A percentile compares a stretch with the other conserved stretches of the same genome.
Evolutionary conservation across 1,140 invertebrate genomes (phyloP).

Genomic region (Geopemphigus sp.): DNA sequence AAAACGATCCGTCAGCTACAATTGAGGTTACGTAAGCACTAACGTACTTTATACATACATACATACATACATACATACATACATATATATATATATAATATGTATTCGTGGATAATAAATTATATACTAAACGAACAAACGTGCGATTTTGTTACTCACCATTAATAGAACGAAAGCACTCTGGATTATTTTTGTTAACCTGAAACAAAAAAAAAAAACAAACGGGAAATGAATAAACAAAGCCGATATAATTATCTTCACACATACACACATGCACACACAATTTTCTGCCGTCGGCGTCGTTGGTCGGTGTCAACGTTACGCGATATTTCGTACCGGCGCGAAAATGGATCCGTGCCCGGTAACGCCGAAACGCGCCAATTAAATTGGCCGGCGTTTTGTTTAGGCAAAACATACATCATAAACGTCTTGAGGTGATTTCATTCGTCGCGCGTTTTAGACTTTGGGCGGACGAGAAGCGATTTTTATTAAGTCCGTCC

Average conservation of each 20-base stretch:
- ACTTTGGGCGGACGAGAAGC: not conserved
- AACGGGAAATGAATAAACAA: not conserved
- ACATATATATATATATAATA: too few species aligned
- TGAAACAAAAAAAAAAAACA: slow-evolving; percentile 16
- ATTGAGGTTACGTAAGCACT: too few species aligned
- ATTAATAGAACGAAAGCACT: slow-evolving; percentile 49
- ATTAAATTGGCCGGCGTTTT: slow-evolving; percentile 43
- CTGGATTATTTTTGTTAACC: slow-evolving; percentile 49
- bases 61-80: too few species aligned
- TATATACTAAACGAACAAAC: not conserved
- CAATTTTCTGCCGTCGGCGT: too few species aligned
- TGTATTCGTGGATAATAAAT: too few species aligned
- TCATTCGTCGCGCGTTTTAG: not conserved
- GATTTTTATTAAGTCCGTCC: not conserved
- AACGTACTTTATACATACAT: too few species aligned
- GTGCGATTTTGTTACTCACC: slow-evolving; percentile 25
- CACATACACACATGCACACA: too few species aligned
- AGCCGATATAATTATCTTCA: too few species aligned
- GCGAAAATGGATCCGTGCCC: not conserved
- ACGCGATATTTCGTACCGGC: too few species aligned
- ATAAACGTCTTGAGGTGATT: slow-evolving; percentile 9
- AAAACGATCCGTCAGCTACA: too few species aligned
- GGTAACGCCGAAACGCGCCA: not conserved
- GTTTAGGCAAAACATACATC: slow-evolving; percentile 46
- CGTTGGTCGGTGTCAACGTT: too few species aligned